Conservation (phyloP, 2,797 vertebrate species). For the Bradypodion pumilum region DNA sequence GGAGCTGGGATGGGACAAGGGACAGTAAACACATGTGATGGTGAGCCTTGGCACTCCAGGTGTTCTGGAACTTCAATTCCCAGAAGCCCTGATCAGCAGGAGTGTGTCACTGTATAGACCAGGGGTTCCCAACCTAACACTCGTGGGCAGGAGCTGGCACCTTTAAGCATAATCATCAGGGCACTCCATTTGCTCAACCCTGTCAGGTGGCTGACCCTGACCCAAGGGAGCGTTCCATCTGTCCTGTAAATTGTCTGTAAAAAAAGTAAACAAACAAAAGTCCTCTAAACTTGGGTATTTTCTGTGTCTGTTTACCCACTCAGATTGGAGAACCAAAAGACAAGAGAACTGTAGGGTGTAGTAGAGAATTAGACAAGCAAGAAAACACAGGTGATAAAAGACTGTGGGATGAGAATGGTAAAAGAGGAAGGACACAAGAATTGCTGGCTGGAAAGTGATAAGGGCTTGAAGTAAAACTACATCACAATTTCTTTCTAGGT, state of each 20-base stretch:
- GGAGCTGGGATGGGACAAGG: no score
- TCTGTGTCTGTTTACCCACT: not conserved
- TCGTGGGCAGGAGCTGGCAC: no score
- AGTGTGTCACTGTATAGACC: no score
- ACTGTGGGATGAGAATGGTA: not conserved
- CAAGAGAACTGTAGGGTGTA: not conserved
- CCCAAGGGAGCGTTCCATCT: conserved; percentile 21
- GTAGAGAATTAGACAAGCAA: not conserved
- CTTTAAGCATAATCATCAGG: conserved; percentile 12
- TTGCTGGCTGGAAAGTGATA: no score
- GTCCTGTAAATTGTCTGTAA: conserved; percentile 31
- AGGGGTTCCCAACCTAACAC: no score
- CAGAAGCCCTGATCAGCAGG: no score
- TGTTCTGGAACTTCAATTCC: no score
- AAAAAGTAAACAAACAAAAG: conserved; percentile 30
- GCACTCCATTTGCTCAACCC: conserved; percentile 21
- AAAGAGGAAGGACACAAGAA: no score
- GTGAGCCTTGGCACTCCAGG: no score
- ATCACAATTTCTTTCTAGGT: no score
- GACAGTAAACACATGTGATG: no score
- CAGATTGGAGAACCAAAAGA: not conserved
- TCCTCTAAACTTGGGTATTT: not conserved
- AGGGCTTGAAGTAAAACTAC: not conserved
- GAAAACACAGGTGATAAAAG: not conserved
- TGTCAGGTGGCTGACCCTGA: not conserved